phyloP scores from a whole-genome alignment of 1,140 invertebrate genomes.

The Phocides pigmalion region DNA sequence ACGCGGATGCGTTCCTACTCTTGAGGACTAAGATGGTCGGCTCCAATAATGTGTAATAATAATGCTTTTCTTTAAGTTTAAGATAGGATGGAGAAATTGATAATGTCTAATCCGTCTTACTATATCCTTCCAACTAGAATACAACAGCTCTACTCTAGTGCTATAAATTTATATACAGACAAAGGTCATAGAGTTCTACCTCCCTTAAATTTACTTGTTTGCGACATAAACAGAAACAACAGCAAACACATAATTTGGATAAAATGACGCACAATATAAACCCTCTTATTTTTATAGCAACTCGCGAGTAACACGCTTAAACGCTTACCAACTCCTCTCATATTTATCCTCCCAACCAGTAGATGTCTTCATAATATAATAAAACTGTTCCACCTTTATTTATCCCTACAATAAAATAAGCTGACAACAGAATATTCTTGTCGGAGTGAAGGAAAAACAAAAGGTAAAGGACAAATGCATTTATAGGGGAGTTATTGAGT shows the following conservation, averaged over 20 bases:
- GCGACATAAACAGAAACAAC: background rate
- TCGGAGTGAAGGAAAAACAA: constrained; percentile 44
- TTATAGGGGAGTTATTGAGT: constrained; percentile 63
- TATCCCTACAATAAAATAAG: constrained; percentile 60
- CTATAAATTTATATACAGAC: no score
- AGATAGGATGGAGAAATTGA: no score
- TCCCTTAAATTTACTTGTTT: constrained; percentile 3
- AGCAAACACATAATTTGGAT: constrained; percentile 2
- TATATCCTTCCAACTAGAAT: no score
- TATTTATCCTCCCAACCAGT: constrained; percentile 45
- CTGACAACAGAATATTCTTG: constrained; percentile 47
- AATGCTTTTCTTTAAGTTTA: no score
- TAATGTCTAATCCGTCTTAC: no score
- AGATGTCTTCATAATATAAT: constrained; percentile 54
- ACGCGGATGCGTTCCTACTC: no score
- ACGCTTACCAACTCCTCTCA: constrained; percentile 31
- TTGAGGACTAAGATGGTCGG: no score
- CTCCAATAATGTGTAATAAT: no score
- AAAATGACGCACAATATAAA: constrained; percentile 18
- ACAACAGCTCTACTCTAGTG: no score
- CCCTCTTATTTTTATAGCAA: constrained; percentile 29
- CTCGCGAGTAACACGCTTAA: constrained; percentile 31
- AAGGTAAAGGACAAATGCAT: constrained; percentile 61
- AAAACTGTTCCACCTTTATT: constrained; percentile 60
- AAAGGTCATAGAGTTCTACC: no score